Base-by-base conservation (phyloP, 2,797 vertebrate genomes). In the Ara ararauna region DNA sequence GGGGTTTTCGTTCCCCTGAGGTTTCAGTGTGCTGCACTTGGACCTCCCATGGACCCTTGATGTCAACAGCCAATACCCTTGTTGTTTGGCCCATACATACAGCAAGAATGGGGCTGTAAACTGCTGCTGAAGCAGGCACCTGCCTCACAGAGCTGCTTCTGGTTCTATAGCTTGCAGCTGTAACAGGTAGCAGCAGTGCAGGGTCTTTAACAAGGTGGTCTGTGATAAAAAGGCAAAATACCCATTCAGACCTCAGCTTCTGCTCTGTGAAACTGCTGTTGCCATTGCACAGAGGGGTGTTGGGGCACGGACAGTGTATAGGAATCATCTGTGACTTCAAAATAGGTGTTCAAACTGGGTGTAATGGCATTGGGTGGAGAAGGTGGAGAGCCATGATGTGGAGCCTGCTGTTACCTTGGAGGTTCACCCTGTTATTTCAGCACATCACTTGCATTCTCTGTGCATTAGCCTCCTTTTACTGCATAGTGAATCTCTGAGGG, bases 251-350 rank as follows among this genome's bases (percentile, higher is more conserved):
- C 7, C 12, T 77, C 5, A 1, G 1, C 22, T 70, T 65, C 58
- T 66, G 23, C 27, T 18, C 10, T 30, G n/a, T 34, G 50, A 78
- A 78, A 36, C 50, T 34, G 74, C 67, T 82, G 9, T 18, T 68
- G 38, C 26, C 14, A 4, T 79, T 50, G 13, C 1, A 0, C n/a
- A 27, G 45, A 56, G 36, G 5, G 13, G 4, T 38, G 61, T 1
- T 53, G 44, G n/a, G 53, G 40, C 26, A 24, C 27, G 50, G 40
- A 2, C 3, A 29, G 5, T 70, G 89, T 4, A 17, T 21, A 54
- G 81, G 87, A 73, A 5, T 45, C 36, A 18, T 24, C 5, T 3
- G 7, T 12, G 22, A 36, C 17, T 34, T 93, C 32, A 29, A 2
- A 32, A 45, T 32, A 34, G 47, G 16, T 22, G 14, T 76, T 83